Evolutionary conservation across 2,113 vertebrate species (phyloP), one percentile per base, ranked within the genome.

Genomic region (Gallinago undulata): DNA sequence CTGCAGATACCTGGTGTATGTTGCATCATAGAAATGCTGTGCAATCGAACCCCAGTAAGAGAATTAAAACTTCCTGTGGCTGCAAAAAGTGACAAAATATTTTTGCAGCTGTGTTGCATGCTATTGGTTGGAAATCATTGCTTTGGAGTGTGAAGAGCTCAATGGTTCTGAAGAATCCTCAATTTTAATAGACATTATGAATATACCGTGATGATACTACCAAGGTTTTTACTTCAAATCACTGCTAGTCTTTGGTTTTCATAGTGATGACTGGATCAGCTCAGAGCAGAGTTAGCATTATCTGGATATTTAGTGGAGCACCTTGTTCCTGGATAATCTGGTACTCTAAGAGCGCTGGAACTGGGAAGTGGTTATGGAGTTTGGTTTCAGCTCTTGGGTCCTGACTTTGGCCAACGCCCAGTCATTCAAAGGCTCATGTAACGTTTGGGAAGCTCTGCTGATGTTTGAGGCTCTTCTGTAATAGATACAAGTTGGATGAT

Each of bases 1-100:
- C 55, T 68, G 47, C 2, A 37, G 33, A 1, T 13, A 13, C 19
- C 24, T 43, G 56, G 22, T 27, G 45, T 3, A 45, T 51, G 57
- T 37, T 50, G 13, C 14, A 22, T 25, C 23, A 2, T 1, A 0
- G 19, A 45, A 67, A n/a, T 5, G 13, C 50, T 33, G 23, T 53
- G 41, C n/a, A 37, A 2, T 13, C 3, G 0, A 2, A 2, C 11
- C 15, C 39, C 21, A 19, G 30, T 15, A 6, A 64, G 39, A 68
- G 2, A 23, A 5, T 19, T 41, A 21, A 60, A 75, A 13, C 21
- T 67, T 47, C 24, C 31, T 17, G 33, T 23, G 67, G 37, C 69
- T 59, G 64, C 13, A 35, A 66, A 85, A 78, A 67, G 12, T 7
- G 2, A 2, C 1, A 7, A 31, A 47, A 28, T 37, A 8, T 23